Percentiles rank a stretch among this genome's conserved stretches.
Conservation (phyloP, 2,888 invertebrate genomes). For the Nephrotoma appendiculata region DNA sequence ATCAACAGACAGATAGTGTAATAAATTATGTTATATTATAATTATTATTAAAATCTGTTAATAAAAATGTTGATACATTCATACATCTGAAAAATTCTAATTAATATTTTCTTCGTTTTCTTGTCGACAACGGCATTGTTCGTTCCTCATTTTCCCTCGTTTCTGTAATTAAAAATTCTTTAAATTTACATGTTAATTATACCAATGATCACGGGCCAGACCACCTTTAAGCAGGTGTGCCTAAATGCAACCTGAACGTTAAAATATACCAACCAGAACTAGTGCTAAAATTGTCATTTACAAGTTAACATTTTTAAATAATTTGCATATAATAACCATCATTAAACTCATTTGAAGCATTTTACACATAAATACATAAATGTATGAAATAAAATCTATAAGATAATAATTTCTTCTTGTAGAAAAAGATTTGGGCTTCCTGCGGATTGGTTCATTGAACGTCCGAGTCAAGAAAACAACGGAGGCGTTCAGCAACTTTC, state of each 20-base stretch:
- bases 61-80: background rate
- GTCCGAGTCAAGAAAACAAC: slow-evolving; percentile 86
- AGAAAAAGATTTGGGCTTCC: slow-evolving; percentile 82
- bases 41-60: background rate
- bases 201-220: background rate
- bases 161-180: background rate
- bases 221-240: background rate
- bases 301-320: background rate
- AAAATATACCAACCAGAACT: background rate
- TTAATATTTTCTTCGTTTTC: background rate
- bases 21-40: background rate
- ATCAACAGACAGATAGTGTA: background rate
- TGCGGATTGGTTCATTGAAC: slow-evolving; percentile 83
- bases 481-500: slow-evolving; percentile 80
- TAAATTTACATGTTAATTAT: background rate
- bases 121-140: background rate
- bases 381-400: background rate
- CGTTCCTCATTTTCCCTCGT: background rate
- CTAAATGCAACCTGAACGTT: background rate
- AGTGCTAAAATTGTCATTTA: background rate
- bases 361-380: background rate
- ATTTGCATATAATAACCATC: background rate
- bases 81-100: background rate
- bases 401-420: slow-evolving; percentile 20
- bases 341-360: background rate